These are phyloP conservation scores for Clitarchus hookeri DNA, from an alignment of 2,888 invertebrate species.

Conservation along the genomic window DNA sequence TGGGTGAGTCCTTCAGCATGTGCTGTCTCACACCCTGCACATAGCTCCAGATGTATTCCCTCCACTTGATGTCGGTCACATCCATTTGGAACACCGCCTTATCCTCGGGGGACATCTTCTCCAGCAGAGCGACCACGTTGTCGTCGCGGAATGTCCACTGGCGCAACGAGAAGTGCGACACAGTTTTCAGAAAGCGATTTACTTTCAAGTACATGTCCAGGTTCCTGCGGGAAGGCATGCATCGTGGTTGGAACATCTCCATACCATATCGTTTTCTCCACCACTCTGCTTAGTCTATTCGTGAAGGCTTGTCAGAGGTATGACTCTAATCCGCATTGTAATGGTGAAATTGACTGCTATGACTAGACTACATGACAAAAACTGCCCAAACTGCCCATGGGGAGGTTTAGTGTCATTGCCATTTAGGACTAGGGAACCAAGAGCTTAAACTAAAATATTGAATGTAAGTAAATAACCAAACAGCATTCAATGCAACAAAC, in stretches of 20 bases:
- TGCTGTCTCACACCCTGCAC: constrained; percentile 20
- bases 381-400: too few relatives aligned
- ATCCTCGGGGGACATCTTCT: constrained; percentile 5
- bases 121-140: constrained; percentile 16
- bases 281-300: not conserved
- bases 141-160: constrained; percentile 22
- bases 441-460: too few relatives aligned
- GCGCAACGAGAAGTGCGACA: not conserved
- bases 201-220: not conserved
- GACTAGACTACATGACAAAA: too few relatives aligned
- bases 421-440: too few relatives aligned
- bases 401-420: too few relatives aligned
- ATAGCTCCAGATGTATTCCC: not conserved
- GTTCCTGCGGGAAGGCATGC: not conserved
- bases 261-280: not conserved
- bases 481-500: too few relatives aligned
- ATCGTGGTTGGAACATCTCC: not conserved
- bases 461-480: too few relatives aligned
- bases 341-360: too few relatives aligned
- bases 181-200: not conserved
- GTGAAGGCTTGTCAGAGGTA: too few relatives aligned
- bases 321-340: too few relatives aligned
- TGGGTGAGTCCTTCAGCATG: not conserved
- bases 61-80: constrained; percentile 15
- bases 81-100: not conserved